Evolutionary conservation across 1,140 invertebrate species (phyloP).

Genomic region (Drosophila mauritiana): DNA sequence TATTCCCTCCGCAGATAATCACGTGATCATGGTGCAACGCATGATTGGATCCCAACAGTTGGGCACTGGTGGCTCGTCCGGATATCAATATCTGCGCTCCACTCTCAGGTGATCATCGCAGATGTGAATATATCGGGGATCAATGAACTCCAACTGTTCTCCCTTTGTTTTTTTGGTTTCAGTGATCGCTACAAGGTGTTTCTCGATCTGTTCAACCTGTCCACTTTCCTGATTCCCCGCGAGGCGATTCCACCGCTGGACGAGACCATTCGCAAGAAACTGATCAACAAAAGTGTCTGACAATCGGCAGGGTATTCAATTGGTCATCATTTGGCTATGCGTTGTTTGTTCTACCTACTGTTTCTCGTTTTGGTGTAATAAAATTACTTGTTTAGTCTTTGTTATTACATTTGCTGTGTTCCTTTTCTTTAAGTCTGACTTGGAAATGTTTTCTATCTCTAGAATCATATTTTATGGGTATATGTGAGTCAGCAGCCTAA

Average conservation of each 20-base stretch:
- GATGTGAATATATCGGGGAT: not conserved
- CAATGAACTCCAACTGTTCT: not conserved
- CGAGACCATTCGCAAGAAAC: conserved; percentile 86
- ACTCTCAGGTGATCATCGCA: conserved; percentile 93
- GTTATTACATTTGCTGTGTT: not conserved
- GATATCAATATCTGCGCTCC: conserved; percentile 99
- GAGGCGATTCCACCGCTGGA: conserved; percentile 95
- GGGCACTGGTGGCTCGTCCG: conserved; percentile 98
- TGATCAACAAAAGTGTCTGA: conserved; percentile 65
- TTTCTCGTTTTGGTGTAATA: not conserved
- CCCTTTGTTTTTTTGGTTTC: conserved; percentile 73
- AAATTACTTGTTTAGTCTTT: conserved; percentile 3
- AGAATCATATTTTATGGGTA: not conserved
- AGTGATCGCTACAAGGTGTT: conserved; percentile 99
- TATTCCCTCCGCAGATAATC: conserved; percentile 91
- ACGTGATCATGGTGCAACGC: conserved; percentile 99
- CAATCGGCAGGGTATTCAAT: not conserved
- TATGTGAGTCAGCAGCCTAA: not conserved
- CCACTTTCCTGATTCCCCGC: conserved; percentile 97
- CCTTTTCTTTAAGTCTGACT: not conserved
- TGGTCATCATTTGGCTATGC: not conserved
- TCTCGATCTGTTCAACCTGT: conserved; percentile 98
- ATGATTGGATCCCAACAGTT: conserved; percentile 99
- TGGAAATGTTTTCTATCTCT: not conserved
- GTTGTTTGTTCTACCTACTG: not conserved